Conservation (phyloP, 2,888 invertebrate genomes). For the Ormia ochracea region DNA sequence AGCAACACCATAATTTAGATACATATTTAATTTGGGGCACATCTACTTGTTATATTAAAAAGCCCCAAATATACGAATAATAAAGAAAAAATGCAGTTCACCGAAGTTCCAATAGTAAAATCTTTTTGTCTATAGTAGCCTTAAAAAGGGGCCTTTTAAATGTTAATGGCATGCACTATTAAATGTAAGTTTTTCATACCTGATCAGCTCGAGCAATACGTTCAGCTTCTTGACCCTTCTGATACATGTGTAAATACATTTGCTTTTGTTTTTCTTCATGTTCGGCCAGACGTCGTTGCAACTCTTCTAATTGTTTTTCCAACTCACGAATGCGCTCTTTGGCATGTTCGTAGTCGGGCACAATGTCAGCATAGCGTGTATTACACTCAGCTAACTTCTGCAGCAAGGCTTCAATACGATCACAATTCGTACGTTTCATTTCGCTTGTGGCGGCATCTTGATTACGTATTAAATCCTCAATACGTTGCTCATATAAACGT, state of each 20-base stretch:
- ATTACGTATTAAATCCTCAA: conserved; percentile 84
- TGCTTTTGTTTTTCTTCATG: conserved; percentile 86
- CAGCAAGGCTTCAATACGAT: conserved; percentile 85
- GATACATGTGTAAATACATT: conserved; percentile 89
- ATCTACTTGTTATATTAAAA: no score
- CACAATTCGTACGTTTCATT: conserved; percentile 86
- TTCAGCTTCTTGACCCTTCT: conserved; percentile 88
- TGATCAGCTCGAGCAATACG: conserved; percentile 83
- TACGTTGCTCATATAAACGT: conserved; percentile 84
- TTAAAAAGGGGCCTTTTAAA: no score
- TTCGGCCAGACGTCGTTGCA: conserved; percentile 82
- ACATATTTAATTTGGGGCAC: no score
- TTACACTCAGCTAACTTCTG: conserved; percentile 86
- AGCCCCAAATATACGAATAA: no score
- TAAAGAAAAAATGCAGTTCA: no score
- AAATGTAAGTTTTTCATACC: conserved; percentile 77
- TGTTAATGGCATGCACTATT: no score
- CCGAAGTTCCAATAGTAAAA: no score
- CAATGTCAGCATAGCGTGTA: conserved; percentile 85
- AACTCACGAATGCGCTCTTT: conserved; percentile 82
- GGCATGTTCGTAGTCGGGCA: conserved; percentile 85
- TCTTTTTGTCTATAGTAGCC: no score
- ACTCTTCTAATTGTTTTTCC: conserved; percentile 84
- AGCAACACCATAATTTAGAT: no score
- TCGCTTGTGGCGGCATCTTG: conserved; percentile 83